Evolutionary conservation across 92 coral and sea anemone genomes (phyloP).

Genomic region (Meandrina meandrites): DNA sequence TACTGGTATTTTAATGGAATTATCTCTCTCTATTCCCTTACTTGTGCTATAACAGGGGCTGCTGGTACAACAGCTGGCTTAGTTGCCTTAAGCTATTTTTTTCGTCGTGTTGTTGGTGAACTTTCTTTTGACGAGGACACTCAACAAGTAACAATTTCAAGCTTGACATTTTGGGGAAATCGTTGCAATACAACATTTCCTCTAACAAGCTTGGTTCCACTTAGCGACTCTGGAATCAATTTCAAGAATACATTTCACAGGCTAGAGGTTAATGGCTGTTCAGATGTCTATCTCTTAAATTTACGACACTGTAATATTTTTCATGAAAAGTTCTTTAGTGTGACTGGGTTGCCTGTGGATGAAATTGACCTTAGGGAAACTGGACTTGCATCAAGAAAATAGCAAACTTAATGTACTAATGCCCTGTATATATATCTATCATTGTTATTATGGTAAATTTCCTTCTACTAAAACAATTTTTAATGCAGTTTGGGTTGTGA

Average conservation of each 20-base stretch:
- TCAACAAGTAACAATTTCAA: conserved; percentile 65
- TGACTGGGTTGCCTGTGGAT: conserved; percentile 49
- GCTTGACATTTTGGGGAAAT: conserved; percentile 88
- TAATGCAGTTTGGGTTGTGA: no score
- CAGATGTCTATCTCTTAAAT: conserved; percentile 62
- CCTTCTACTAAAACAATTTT: no score
- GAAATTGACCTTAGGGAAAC: background rate
- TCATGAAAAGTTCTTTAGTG: conserved; percentile 45
- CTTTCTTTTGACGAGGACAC: conserved; percentile 47
- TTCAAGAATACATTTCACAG: conserved; percentile 70
- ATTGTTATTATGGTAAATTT: no score
- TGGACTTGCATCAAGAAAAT: background rate
- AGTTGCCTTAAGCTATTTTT: conserved; percentile 75
- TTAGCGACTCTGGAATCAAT: conserved; percentile 72
- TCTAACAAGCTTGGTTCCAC: conserved; percentile 45
- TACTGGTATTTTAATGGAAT: conserved; percentile 68
- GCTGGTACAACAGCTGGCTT: conserved; percentile 80
- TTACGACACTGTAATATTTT: conserved; percentile 72
- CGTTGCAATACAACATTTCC: conserved; percentile 64
- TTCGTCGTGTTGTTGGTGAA: conserved; percentile 82
- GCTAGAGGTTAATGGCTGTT: conserved; percentile 53
- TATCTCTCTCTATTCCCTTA: conserved; percentile 50
- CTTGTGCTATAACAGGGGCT: conserved; percentile 64
- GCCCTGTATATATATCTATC: no score
- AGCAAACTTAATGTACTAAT: background rate